A percentile compares a stretch with the other conserved stretches of the same genome.
Conservation (phyloP, 1,140 invertebrate species). For the Augochlora pura region DNA sequence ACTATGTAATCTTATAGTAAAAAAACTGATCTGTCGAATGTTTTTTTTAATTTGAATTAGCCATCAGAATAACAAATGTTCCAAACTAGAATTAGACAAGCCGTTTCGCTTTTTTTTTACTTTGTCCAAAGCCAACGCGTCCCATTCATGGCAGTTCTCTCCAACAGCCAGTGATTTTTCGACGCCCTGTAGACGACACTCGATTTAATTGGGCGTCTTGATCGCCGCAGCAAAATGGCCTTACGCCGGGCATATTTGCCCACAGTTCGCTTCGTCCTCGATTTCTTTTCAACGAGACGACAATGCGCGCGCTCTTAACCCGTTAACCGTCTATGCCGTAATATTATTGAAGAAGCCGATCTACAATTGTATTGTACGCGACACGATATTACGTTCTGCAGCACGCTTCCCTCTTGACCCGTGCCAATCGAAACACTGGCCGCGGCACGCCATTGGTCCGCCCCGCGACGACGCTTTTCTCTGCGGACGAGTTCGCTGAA, state of each 20-base stretch:
- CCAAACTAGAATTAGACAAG: too few species aligned
- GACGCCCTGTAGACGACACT: conserved; percentile 33
- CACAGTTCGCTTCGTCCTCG: conserved; percentile 66
- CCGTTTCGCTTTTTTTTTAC: too few species aligned
- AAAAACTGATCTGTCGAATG: too few species aligned
- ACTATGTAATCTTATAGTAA: too few species aligned
- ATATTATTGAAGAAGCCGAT: conserved; percentile 65
- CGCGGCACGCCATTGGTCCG: neutral
- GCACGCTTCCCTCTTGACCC: conserved; percentile 60
- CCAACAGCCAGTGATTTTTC: neutral
- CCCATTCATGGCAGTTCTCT: too few species aligned
- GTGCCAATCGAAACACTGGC: conserved; percentile 50
- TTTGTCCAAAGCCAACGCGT: neutral
- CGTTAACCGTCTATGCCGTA: conserved; percentile 60
- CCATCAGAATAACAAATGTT: too few species aligned
- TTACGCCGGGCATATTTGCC: conserved; percentile 58
- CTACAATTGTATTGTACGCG: conserved; percentile 61
- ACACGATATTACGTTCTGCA: conserved; percentile 61
- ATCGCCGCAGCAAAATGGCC: conserved; percentile 48
- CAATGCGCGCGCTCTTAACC: conserved; percentile 65
- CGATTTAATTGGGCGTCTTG: conserved; percentile 52
- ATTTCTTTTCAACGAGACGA: conserved; percentile 65
- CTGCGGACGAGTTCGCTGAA: neutral
- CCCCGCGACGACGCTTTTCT: neutral
- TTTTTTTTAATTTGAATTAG: too few species aligned